Percentiles rank a stretch among this genome's conserved stretches.
These are phyloP conservation scores for Gastrophysa polygoni DNA, from an alignment of 2,888 invertebrate genomes.

Conservation along the genomic window DNA sequence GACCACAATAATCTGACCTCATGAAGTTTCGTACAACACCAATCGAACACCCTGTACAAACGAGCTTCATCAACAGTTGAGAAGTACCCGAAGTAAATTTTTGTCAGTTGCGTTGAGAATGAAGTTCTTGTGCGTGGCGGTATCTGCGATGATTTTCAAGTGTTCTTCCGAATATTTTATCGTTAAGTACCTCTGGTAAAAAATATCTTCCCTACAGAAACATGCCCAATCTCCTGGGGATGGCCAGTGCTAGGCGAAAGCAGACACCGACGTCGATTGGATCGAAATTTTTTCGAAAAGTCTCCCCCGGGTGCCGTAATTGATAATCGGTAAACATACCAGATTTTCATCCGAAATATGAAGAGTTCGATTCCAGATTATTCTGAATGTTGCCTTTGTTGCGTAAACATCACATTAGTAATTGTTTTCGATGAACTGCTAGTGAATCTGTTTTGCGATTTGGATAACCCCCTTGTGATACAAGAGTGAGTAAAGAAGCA, in stretches of 20 bases:
- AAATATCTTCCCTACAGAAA: background rate
- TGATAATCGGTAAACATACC: background rate
- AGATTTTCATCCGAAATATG: background rate
- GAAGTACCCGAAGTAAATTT: no score
- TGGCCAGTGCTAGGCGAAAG: background rate
- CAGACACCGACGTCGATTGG: background rate
- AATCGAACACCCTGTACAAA: no score
- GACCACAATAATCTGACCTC: no score
- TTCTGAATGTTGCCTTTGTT: background rate
- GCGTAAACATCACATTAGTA: background rate
- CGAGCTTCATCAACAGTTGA: no score
- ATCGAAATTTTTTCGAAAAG: background rate
- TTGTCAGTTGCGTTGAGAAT: no score
- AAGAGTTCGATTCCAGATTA: background rate
- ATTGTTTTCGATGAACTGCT: background rate
- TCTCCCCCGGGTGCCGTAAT: background rate
- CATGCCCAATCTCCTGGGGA: background rate
- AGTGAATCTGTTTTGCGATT: background rate
- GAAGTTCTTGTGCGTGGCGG: no score
- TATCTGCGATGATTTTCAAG: background rate
- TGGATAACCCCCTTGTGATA: background rate
- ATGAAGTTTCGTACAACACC: no score
- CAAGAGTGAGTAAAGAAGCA: background rate
- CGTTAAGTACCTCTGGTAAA: background rate
- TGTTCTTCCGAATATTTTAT: background rate